Evolutionary conservation across 2,113 vertebrate genomes (phyloP).

Genomic region (Galemys pyrenaicus): DNA sequence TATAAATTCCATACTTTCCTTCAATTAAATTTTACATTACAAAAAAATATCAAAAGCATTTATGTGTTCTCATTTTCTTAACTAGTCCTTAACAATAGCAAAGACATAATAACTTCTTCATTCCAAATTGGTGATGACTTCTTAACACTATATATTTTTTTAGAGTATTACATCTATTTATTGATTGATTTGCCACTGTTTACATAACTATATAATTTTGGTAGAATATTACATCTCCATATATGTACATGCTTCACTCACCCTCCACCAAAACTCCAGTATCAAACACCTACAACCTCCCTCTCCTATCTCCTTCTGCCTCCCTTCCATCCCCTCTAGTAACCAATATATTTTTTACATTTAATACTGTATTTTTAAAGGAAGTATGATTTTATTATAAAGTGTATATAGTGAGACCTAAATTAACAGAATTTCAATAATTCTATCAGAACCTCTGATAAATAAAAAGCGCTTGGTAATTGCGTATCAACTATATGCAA

Average conservation of each 20-base stretch:
- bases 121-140: neutral
- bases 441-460: slow-evolving; percentile 15
- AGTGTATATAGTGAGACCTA: neutral
- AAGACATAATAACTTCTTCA: neutral
- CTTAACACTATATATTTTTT: neutral
- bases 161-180: too few species aligned
- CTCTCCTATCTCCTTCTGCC: too few species aligned
- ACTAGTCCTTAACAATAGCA: slow-evolving; percentile 18
- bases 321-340: too few species aligned
- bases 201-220: too few species aligned
- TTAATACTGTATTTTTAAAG: slow-evolving; percentile 54
- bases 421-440: slow-evolving; percentile 22
- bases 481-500: neutral
- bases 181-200: too few species aligned
- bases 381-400: slow-evolving; percentile 23
- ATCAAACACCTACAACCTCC: too few species aligned
- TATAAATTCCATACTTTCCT: neutral
- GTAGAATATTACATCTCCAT: too few species aligned
- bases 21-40: neutral
- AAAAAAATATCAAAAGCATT: neutral
- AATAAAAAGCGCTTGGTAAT: neutral
- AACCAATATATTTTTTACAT: too few species aligned
- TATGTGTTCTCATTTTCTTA: slow-evolving; percentile 12
- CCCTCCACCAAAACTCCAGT: too few species aligned
- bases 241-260: too few species aligned